phyloP scores from a whole-genome alignment of 2,797 vertebrate species.

The Urocyon cinereoargenteus region DNA sequence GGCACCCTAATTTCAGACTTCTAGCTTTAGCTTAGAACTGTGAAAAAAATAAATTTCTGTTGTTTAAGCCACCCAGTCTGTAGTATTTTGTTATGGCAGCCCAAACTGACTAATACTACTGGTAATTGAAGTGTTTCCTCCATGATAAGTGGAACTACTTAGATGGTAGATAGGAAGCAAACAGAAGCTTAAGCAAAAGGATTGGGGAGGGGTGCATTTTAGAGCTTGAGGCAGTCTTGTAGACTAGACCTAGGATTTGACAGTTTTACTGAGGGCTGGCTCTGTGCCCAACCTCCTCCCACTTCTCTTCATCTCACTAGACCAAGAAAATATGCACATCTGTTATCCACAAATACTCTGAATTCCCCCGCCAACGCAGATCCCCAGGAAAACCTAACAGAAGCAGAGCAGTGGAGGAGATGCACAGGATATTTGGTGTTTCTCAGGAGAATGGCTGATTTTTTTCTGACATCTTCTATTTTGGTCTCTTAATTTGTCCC shows the following conservation, averaged over 20 bases:
- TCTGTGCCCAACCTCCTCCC: slow-evolving; percentile 60
- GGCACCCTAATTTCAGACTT: neutral
- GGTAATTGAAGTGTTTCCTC: neutral
- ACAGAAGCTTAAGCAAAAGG: neutral
- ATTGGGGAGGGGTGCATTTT: neutral
- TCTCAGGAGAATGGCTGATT: slow-evolving; percentile 33
- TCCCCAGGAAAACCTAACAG: slow-evolving; percentile 74
- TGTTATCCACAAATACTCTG: slow-evolving; percentile 79
- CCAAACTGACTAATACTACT: neutral
- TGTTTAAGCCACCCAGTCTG: neutral
- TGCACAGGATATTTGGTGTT: neutral
- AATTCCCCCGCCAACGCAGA: slow-evolving; percentile 73
- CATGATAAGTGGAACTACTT: neutral
- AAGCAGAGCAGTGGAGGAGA: slow-evolving; percentile 51
- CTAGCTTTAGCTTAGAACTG: neutral
- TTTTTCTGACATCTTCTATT: slow-evolving; percentile 47
- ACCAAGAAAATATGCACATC: slow-evolving; percentile 80
- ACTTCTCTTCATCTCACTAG: slow-evolving; percentile 71
- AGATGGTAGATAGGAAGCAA: neutral
- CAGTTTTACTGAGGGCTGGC: slow-evolving; percentile 63
- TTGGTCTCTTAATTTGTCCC: slow-evolving; percentile 50
- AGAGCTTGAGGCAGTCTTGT: slow-evolving; percentile 15
- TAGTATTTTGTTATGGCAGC: neutral
- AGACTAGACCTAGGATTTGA: slow-evolving; percentile 49
- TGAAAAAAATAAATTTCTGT: neutral